Percentiles rank a stretch among this genome's conserved stretches.
Evolutionary conservation across 2,797 vertebrate species (phyloP).

Genomic region (Cynodonichthys magdalenae): DNA sequence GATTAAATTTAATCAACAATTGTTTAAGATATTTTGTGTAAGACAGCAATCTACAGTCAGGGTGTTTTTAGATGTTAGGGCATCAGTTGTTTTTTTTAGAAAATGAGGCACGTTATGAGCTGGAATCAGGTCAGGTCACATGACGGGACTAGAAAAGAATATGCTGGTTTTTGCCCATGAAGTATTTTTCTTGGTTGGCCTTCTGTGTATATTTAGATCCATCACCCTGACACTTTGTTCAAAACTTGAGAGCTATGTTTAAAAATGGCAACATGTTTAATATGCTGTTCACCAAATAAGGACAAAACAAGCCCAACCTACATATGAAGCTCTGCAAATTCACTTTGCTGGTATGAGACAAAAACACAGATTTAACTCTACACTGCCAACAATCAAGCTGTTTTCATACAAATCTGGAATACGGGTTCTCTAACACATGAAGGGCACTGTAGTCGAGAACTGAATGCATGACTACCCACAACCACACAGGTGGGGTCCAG

Average conservation of each 20-base stretch:
- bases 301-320: conserved; percentile 5
- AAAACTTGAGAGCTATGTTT: background rate
- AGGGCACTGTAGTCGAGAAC: background rate
- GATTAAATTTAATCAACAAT: background rate
- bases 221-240: background rate
- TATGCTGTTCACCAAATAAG: conserved; percentile 30
- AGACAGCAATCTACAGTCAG: too few species aligned
- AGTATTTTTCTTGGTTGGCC: background rate
- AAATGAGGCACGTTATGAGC: background rate
- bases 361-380: background rate
- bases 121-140: conserved; percentile 15
- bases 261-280: conserved; percentile 14
- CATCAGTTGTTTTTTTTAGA: background rate
- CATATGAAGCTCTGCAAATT: background rate
- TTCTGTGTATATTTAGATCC: conserved; percentile 12
- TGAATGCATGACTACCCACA: conserved; percentile 1
- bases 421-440: background rate
- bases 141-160: background rate
- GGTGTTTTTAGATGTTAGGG: background rate
- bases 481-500: conserved; percentile 23
- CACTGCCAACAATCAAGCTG: too few species aligned
- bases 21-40: background rate
- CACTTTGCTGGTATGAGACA: background rate
- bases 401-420: too few species aligned
- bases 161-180: conserved; percentile 2